Percentiles rank a stretch among this genome's conserved stretches.
phyloP scores from a whole-genome alignment of 2,113 vertebrate species.

The Mugil cephalus region DNA sequence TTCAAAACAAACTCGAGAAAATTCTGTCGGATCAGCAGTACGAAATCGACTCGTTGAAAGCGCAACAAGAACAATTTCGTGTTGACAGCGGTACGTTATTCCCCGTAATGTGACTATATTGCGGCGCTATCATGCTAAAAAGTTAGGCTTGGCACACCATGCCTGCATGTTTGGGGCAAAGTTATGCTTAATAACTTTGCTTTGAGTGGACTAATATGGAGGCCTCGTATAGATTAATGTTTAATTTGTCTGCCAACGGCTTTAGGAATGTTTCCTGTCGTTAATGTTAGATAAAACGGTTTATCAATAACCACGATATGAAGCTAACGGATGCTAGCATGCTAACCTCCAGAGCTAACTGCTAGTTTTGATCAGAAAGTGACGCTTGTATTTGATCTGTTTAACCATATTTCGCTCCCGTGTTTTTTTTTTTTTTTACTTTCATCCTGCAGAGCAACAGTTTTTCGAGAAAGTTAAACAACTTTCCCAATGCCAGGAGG shows the following conservation, averaged over 20 bases:
- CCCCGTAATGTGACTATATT: background rate
- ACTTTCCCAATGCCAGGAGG: constrained; percentile 90
- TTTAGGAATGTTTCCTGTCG: background rate
- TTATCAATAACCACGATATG: background rate
- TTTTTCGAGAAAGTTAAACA: constrained; percentile 95
- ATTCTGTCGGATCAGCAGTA: constrained; percentile 89
- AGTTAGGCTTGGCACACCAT: constrained; percentile 18
- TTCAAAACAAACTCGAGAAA: constrained; percentile 91
- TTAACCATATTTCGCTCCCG: background rate
- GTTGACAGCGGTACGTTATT: constrained; percentile 91
- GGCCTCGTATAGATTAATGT: rapidly evolving
- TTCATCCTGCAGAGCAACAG: constrained; percentile 89
- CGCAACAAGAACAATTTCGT: constrained; percentile 91
- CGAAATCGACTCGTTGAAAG: constrained; percentile 90
- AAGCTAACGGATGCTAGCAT: constrained; percentile 26
- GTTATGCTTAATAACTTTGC: background rate
- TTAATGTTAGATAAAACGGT: background rate
- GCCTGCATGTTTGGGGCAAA: background rate
- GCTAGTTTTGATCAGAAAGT: background rate
- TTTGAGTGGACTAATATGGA: background rate
- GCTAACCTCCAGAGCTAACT: background rate
- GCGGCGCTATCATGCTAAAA: constrained; percentile 20
- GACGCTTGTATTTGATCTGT: background rate
- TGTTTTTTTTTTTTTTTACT: background rate
- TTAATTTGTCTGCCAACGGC: background rate